Evolutionary conservation across 1,140 invertebrate genomes (phyloP).

Genomic region (Diplogasteroides magnus): DNA sequence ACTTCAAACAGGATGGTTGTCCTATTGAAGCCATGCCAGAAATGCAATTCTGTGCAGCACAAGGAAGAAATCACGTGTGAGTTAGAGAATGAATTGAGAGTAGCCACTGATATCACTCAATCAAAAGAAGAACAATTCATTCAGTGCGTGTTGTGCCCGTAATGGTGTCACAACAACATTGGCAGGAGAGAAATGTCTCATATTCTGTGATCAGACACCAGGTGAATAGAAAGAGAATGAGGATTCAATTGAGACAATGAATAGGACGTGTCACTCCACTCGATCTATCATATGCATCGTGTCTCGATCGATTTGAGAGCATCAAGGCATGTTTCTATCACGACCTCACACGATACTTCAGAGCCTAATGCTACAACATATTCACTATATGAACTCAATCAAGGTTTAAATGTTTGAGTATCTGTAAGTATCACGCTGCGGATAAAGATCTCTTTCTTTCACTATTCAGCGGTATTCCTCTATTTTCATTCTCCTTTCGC

Average conservation of each 20-base stretch:
- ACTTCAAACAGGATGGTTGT: constrained; percentile 49
- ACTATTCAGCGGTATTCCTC: too few relatives aligned
- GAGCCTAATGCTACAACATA: too few relatives aligned
- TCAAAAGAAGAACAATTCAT: background rate
- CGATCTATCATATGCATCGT: constrained; percentile 48
- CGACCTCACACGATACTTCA: constrained; percentile 33
- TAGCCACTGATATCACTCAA: too few relatives aligned
- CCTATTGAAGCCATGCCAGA: constrained; percentile 48
- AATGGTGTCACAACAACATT: constrained; percentile 44
- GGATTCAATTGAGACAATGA: background rate
- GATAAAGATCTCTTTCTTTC: too few relatives aligned
- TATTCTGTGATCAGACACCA: constrained; percentile 51
- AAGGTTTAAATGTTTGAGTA: too few relatives aligned
- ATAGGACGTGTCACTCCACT: constrained; percentile 33
- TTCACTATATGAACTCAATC: too few relatives aligned
- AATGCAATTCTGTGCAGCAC: constrained; percentile 53
- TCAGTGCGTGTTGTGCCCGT: constrained; percentile 30
- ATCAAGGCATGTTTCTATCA: constrained; percentile 53
- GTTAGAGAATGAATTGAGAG: too few relatives aligned
- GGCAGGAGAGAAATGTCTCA: constrained; percentile 45
- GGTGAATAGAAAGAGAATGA: constrained; percentile 6
- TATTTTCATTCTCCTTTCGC: too few relatives aligned
- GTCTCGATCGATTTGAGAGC: constrained; percentile 47
- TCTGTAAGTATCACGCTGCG: too few relatives aligned
- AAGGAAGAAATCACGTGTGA: constrained; percentile 29